Evolutionary conservation across 2,113 vertebrate genomes (phyloP).

Genomic region (Casuarius casuarius): DNA sequence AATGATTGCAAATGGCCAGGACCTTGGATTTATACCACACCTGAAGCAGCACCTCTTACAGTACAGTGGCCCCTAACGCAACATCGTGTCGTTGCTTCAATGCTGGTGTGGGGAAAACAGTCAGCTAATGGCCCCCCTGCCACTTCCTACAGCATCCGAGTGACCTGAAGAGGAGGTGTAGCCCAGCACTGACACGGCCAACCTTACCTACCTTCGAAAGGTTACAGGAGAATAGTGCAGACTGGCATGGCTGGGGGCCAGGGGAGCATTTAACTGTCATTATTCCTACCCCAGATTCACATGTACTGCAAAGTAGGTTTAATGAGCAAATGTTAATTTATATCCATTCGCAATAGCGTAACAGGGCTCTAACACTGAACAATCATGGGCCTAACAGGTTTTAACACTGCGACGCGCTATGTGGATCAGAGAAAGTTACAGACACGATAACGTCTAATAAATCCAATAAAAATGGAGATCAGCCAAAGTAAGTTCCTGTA

Average conservation of each 20-base stretch:
- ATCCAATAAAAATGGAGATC: conserved; percentile 66
- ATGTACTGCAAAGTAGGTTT: neutral
- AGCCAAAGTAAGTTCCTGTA: conserved; percentile 68
- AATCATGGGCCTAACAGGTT: neutral
- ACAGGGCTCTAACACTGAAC: neutral
- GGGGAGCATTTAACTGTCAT: conserved; percentile 29
- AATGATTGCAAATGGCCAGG: neutral
- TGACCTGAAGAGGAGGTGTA: fast-evolving
- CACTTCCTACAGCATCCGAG: fast-evolving
- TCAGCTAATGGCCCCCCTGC: fast-evolving
- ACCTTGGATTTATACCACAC: neutral
- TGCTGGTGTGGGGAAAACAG: neutral
- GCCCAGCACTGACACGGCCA: neutral
- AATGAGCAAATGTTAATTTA: conserved; percentile 44
- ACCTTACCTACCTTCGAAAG: neutral
- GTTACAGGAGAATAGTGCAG: neutral
- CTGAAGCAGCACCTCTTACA: neutral
- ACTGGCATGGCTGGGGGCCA: conserved; percentile 28
- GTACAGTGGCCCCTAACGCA: neutral
- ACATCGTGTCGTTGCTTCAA: neutral
- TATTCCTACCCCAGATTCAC: conserved; percentile 12
- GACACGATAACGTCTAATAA: conserved; percentile 64
- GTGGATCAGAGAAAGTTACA: conserved; percentile 44
- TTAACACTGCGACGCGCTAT: neutral
- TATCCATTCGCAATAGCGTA: neutral